Conservation (phyloP, 2,113 vertebrate genomes). For the Phyllopteryx taeniolatus region DNA sequence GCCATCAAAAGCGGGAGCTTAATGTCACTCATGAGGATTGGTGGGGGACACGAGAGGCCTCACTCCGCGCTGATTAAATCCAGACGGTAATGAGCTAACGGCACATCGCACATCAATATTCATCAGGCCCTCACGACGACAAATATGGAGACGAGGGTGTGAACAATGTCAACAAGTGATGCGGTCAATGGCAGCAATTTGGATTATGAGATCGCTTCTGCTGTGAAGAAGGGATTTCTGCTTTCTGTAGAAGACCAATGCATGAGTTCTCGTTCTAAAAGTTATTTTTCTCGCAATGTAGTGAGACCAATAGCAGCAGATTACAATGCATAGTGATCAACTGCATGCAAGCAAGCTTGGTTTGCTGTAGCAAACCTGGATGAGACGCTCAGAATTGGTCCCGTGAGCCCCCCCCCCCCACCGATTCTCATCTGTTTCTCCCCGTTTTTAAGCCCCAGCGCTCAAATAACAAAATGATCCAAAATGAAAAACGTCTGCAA, state of each 20-base stretch:
- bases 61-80: slow-evolving; percentile 65
- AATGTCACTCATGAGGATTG: slow-evolving; percentile 55
- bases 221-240: slow-evolving; percentile 8
- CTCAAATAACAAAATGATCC: slow-evolving; percentile 19
- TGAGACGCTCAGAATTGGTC: slow-evolving; percentile 38
- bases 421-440: slow-evolving; percentile 8
- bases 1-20: slow-evolving; percentile 2
- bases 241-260: neutral
- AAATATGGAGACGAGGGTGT: slow-evolving; percentile 35
- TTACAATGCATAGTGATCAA: neutral
- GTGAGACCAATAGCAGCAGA: neutral
- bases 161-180: slow-evolving; percentile 36
- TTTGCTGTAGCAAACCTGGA: slow-evolving; percentile 19
- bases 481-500: too few relatives aligned
- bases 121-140: slow-evolving; percentile 39
- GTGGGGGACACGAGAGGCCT: slow-evolving; percentile 28
- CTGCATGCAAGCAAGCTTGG: neutral
- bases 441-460: slow-evolving; percentile 28
- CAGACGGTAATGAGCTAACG: slow-evolving; percentile 45
- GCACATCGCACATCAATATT: slow-evolving; percentile 54
- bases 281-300: neutral
- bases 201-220: slow-evolving; percentile 35
- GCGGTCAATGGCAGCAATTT: slow-evolving; percentile 36
- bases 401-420: neutral
- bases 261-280: slow-evolving; percentile 7